Percentiles rank a stretch among this genome's conserved stretches.
These are phyloP conservation scores for Myoxocephalus aenaeus DNA, from an alignment of 2,797 vertebrate genomes.

Conservation along the genomic window DNA sequence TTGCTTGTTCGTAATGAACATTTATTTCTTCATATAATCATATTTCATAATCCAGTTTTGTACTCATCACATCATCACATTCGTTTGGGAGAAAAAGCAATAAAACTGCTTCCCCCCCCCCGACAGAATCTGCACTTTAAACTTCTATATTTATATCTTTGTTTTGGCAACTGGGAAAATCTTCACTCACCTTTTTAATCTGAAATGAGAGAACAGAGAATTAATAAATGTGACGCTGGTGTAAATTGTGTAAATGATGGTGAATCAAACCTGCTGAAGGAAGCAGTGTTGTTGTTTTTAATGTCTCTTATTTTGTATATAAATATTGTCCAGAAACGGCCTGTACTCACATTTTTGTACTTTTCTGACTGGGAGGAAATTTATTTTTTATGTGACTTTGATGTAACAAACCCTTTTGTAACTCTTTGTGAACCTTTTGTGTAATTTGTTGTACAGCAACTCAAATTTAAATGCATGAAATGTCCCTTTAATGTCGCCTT, in stretches of 20 bases:
- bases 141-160: conserved; percentile 67
- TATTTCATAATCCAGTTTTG: conserved; percentile 9
- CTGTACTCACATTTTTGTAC: conserved; percentile 79
- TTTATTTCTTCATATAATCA: background rate
- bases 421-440: conserved; percentile 68
- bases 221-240: conserved; percentile 58
- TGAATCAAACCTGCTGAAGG: conserved; percentile 73
- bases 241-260: conserved; percentile 65
- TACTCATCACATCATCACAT: conserved; percentile 8
- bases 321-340: conserved; percentile 70
- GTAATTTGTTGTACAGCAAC: conserved; percentile 71
- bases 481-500: conserved; percentile 70
- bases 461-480: conserved; percentile 64
- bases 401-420: conserved; percentile 79
- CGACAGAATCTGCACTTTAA: conserved; percentile 88
- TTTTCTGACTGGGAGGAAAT: conserved; percentile 83
- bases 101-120: conserved; percentile 30
- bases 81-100: conserved; percentile 22
- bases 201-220: conserved; percentile 55
- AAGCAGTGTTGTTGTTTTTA: conserved; percentile 64
- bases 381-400: conserved; percentile 76
- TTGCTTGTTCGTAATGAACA: background rate
- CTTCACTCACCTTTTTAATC: conserved; percentile 64
- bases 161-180: conserved; percentile 85
- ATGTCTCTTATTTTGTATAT: conserved; percentile 83